These are phyloP conservation scores for Cryptus armator DNA, from an alignment of 2,888 invertebrate genomes.

Conservation along the genomic window DNA sequence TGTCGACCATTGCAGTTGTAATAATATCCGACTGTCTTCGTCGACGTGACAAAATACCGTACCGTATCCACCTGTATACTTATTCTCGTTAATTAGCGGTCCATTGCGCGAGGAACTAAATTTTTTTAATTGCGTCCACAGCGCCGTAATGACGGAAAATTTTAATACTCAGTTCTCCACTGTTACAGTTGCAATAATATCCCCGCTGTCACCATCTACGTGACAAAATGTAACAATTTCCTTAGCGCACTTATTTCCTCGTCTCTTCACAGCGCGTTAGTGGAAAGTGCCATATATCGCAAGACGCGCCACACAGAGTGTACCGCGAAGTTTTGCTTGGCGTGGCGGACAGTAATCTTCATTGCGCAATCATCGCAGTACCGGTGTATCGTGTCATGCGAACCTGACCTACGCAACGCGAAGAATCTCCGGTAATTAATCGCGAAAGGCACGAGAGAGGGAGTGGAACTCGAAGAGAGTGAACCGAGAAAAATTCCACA, in stretches of 20 bases:
- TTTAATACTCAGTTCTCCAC: not conserved
- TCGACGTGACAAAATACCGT: not conserved
- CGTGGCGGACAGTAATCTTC: slow-evolving; percentile 55
- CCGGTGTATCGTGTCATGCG: slow-evolving; percentile 62
- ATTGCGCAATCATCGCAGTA: slow-evolving; percentile 67
- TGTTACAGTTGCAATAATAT: not conserved
- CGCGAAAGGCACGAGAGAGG: slow-evolving; percentile 28
- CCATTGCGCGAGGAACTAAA: too few species aligned
- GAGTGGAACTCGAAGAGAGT: not conserved
- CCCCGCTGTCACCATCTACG: not conserved
- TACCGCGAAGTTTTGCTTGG: slow-evolving; percentile 33
- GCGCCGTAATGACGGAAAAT: too few species aligned
- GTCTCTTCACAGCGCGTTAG: slow-evolving; percentile 9
- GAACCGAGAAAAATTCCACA: slow-evolving; percentile 47
- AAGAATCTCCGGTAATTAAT: slow-evolving; percentile 64
- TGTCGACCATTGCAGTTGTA: not conserved
- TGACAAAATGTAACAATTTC: slow-evolving; percentile 54
- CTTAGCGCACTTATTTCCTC: not conserved
- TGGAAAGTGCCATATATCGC: slow-evolving; percentile 6
- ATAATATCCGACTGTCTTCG: not conserved
- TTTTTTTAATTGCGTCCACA: too few species aligned
- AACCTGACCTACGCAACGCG: slow-evolving; percentile 68
- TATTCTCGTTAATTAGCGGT: too few species aligned
- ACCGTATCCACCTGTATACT: too few species aligned
- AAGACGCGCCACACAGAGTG: not conserved